Evolutionary conservation across 64 coral and sea anemone species (phyloP), one percentile per base, ranked within the genome.

Genomic region (Exaiptasia diaphana): DNA sequence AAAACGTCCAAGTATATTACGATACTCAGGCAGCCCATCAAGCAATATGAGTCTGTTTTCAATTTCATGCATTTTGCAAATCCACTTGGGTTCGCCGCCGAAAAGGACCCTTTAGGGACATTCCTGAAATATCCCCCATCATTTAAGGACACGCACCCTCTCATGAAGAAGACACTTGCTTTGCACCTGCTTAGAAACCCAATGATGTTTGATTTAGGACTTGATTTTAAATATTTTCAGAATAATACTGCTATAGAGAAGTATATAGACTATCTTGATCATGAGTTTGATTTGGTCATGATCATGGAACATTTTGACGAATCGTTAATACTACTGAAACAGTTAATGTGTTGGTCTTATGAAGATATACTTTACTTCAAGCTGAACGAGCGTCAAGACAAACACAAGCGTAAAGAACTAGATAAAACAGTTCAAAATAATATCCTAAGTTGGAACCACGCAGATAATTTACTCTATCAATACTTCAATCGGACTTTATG

Each of bases 271-370:
- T 90, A 82, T 29, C 60, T 95, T 9, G 74, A 89, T 15, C 24
- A 73, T 11, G 91, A 95, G 75, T 95, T 79, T 29, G 80, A 89
- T 25, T 27, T 95, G 8, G 73, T 95, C 0, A 95, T 95, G 91
- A 95, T 95, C 26, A 79, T 95, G 80, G 91, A 95, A 32, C 31
- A 95, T 54, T 95, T 95, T 30, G 91, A 95, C 52, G 91, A 95
- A 50, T 95, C 91, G 8, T 26, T 95, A 24, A 41, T 95, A 15
- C 91, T 95, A 1, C 39, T 95, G 9, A 95, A 85, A 41, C 72
- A 61, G 11, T 38, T 79, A 2, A 56, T 95, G 29, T 95, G 91
- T 71, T 95, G 91, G 91, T 73, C 86, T 0, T 65, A 77, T 26
- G 82, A 89, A 38, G 91, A 95, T 35, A 95, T 95, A 39, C 64